Evolutionary conservation across 2,113 vertebrate genomes (phyloP), one percentile per base, ranked within the genome.

Genomic region (Tragelaphus buxtoni): DNA sequence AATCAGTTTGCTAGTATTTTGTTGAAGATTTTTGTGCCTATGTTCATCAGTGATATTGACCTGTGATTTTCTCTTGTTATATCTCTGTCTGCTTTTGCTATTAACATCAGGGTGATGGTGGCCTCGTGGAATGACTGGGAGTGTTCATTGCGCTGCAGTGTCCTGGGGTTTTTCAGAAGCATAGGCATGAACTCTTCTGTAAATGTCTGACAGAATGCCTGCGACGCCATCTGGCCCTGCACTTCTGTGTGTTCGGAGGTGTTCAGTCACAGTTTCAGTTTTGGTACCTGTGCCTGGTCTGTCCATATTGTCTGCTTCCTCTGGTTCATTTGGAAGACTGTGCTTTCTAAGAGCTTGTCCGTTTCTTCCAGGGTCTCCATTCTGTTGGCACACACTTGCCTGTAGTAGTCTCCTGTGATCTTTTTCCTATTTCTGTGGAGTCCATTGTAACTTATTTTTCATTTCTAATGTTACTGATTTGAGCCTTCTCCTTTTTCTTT

Each of bases 91-190:
- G 72, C 39, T 76, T 76, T 47, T 47, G 42, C 39, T 45, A 2
- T 76, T 45, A 47, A 8, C 0, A 47, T 76, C 24, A 16, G 24
- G 72, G 42, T 30, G 72, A 47, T 4, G 26, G 24, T 76, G 42
- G 42, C 39, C 42, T 76, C 24, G 7, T 12, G 28, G 42, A 47
- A 47, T 47, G 24, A 16, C 22, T 45, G 42, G 26, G 13, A 2
- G 7, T 30, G 72, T 76, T 28, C 4, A 0, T 76, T 47, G 24
- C 0, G 1, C 72, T 28, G 42, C 42, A 2, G 24, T 45, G 12
- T 47, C 16, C 45, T 3, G 24, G 42, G 39, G 42, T 28, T 8
- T 47, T 76, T 28, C 42, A 76, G 26, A 8, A 30, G 24, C 39
- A 47, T 0, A 45, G 42, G 72, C 24, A 2, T 76, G 45, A 76